Evolutionary conservation across 2,888 invertebrate genomes (phyloP).

Genomic region (Nudaria mundana): DNA sequence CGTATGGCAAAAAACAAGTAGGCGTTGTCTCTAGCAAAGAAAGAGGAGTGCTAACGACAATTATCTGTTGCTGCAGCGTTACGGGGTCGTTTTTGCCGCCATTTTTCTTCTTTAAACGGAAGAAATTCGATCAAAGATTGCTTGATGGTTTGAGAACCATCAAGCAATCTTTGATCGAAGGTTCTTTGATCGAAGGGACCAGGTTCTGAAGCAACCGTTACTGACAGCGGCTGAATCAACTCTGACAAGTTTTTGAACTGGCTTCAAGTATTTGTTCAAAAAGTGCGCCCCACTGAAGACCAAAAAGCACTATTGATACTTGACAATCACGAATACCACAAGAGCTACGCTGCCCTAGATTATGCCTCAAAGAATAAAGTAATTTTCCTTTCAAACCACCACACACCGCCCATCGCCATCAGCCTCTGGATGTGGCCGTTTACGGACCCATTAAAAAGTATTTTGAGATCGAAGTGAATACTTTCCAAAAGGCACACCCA

Average conservation of each 20-base stretch:
- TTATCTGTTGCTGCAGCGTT: conserved; percentile 13
- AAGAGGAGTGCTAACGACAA: conserved; percentile 11
- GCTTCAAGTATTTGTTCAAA: background rate
- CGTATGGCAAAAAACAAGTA: conserved; percentile 5
- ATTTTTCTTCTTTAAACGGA: conserved; percentile 7
- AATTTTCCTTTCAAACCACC: too few relatives aligned
- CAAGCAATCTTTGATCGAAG: too few relatives aligned
- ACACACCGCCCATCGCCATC: too few relatives aligned
- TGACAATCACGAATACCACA: background rate
- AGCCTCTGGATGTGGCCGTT: background rate
- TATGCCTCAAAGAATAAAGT: too few relatives aligned
- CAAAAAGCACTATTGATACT: background rate
- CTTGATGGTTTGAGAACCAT: background rate
- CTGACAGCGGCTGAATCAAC: background rate
- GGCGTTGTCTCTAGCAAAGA: conserved; percentile 1
- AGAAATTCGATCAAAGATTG: background rate
- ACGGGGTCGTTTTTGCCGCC: conserved; percentile 10
- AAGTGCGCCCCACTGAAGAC: background rate
- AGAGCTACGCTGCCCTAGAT: too few relatives aligned
- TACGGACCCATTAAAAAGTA: background rate
- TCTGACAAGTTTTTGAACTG: background rate
- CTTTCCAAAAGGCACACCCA: background rate
- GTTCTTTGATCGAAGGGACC: too few relatives aligned
- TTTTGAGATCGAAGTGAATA: background rate
- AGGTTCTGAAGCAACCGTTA: background rate